Evolutionary conservation across 1,140 invertebrate genomes (phyloP).

Genomic region (Teleogryllus occipitalis): DNA sequence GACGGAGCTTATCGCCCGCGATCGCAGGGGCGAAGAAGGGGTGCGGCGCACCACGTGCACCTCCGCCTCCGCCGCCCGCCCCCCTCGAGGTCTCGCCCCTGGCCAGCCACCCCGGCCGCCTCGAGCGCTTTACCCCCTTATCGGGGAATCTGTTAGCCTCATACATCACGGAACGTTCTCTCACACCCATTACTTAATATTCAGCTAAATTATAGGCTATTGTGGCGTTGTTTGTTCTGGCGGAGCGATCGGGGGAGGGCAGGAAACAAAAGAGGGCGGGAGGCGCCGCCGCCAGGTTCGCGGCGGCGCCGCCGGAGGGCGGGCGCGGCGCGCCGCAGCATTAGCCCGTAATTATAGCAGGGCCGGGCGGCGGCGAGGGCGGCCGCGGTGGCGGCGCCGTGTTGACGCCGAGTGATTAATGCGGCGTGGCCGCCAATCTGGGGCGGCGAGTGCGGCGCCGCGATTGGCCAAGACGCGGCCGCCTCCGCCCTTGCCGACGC

Average conservation of each 20-base stretch:
- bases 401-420: constrained; percentile 3
- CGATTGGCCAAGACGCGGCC: not conserved
- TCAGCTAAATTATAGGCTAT: constrained; percentile 1
- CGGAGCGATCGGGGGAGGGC: not conserved
- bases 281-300: not conserved
- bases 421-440: not conserved
- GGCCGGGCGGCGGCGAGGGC: not conserved
- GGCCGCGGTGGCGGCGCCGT: not conserved
- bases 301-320: not conserved
- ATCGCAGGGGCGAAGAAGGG: not conserved
- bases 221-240: constrained; percentile 3
- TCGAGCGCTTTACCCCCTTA: not conserved
- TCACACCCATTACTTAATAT: constrained; percentile 5
- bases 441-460: not conserved
- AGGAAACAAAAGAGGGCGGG: constrained; percentile 1
- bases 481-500: no score
- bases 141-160: not conserved
- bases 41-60: no score
- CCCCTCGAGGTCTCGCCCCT: not conserved
- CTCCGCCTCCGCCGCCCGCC: no score
- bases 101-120: not conserved
- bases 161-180: not conserved
- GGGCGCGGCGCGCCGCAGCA: not conserved
- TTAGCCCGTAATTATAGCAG: not conserved
- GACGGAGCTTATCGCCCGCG: no score